Evolutionary conservation across 2,888 invertebrate species (phyloP), one percentile per base, ranked within the genome.

Genomic region (Tetrapedia diversipes): DNA sequence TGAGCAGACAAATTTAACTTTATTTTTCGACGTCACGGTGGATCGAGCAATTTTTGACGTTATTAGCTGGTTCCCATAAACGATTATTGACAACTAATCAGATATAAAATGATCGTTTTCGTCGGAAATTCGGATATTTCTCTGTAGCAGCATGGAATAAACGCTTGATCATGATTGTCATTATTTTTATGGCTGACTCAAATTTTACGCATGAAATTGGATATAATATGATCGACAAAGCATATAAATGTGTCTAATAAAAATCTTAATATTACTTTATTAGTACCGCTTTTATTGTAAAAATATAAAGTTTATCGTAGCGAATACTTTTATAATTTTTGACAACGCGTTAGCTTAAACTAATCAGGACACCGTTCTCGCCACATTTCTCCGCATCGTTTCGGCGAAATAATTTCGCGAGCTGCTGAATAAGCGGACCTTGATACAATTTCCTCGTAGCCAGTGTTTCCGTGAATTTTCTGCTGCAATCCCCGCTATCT

Each of bases 401-500:
- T 54, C 10, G 0, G 32, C 53, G 6, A 54, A 51, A 37, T 56
- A 37, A 41, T 41, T 57, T 41, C 11, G 57, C 27, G 10, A 41
- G 27, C 27, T 41, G 57, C 57, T 57, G 57, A 57, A 27, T 57
- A 39, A 57, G 57, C 57, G n/a, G 29, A n/a, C 41, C 41, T 57
- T 41, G 27, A 57, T 57, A 41, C 27, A 57, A 29, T 57, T 57
- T 41, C 11, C 14, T 24, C 41, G 2, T 7, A 7, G 19, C 7
- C 14, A 11, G 27, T 29, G 41, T 57, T 41, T 27, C 27, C 27
- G 6, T 29, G 39, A 57, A 41, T 57, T 41, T n/a, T n/a, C n/a
- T 39, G 24, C 39, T 24, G 24, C 24, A 56, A 56, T 56, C 14
- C 16, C 10, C 7, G 14, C 24, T 24, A n/a, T 56, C 16, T 24